A percentile compares a stretch with the other conserved stretches of the same genome.
Evolutionary conservation across 2,113 vertebrate genomes (phyloP).

Genomic region (Onychorhynchus coronatus): DNA sequence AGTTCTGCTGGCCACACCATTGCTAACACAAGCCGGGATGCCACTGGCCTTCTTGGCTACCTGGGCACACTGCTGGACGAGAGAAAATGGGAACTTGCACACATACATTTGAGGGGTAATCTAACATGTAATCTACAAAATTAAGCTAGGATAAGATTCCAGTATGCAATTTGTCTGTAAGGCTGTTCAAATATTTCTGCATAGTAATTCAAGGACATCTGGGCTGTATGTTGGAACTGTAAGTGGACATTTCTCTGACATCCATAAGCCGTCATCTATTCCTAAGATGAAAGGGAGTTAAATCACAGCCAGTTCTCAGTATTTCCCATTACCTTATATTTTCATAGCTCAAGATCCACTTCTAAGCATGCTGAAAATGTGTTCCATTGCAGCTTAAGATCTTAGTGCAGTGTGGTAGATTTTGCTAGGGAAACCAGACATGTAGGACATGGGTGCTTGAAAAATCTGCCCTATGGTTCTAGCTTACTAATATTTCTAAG

Average conservation of each 20-base stretch:
- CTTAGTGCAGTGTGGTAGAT: not conserved
- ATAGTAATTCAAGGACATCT: not conserved
- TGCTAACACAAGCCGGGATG: not conserved
- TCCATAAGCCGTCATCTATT: not conserved
- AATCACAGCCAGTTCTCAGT: not conserved
- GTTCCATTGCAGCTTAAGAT: not conserved
- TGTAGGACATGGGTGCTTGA: not conserved
- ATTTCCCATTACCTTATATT: not conserved
- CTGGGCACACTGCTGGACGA: not conserved
- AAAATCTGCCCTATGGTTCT: not conserved
- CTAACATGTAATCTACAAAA: not conserved
- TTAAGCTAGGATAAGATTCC: not conserved
- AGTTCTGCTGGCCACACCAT: not conserved
- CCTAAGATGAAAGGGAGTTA: not conserved
- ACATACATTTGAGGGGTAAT: not conserved
- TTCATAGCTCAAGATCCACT: not conserved
- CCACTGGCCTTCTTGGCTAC: not conserved
- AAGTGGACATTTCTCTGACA: not conserved
- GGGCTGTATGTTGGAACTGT: not conserved
- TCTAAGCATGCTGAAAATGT: not conserved
- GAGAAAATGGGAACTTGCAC: not conserved
- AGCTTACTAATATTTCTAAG: not conserved
- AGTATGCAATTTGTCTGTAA: not conserved
- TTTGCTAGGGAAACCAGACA: not conserved
- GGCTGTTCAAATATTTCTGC: not conserved